phyloP scores from a whole-genome alignment of 2,797 vertebrate genomes.

The Neosilurus mollespiculum region DNA sequence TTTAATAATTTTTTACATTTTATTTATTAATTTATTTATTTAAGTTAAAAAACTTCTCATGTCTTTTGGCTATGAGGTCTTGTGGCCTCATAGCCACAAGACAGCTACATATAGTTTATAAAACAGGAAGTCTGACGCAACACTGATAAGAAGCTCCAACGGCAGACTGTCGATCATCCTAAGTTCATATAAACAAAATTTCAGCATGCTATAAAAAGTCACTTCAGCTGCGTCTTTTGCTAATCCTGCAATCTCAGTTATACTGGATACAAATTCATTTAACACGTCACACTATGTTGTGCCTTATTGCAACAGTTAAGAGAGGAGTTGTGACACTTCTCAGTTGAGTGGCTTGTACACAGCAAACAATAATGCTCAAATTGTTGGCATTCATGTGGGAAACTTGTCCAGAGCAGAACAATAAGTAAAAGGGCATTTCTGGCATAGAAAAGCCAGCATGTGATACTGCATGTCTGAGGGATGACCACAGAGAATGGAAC shows the following conservation, averaged over 20 bases:
- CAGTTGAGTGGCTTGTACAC: background rate
- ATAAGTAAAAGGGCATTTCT: background rate
- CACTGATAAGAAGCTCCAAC: slow-evolving; percentile 34
- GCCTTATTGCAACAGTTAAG: background rate
- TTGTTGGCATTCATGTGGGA: background rate
- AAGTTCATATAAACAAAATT: slow-evolving; percentile 22
- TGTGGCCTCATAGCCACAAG: slow-evolving; percentile 1
- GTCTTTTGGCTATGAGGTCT: no score
- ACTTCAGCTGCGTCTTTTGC: background rate
- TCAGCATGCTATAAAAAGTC: background rate
- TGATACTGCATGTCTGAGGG: background rate
- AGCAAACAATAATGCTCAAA: slow-evolving; percentile 1
- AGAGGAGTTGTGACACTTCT: background rate
- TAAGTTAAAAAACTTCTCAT: background rate
- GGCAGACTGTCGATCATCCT: slow-evolving; percentile 24
- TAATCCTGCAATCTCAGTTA: slow-evolving; percentile 8
- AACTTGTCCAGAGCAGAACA: slow-evolving; percentile 16
- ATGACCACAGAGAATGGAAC: background rate
- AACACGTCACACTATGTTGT: background rate
- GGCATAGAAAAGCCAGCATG: background rate
- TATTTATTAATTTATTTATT: no score
- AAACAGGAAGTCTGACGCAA: slow-evolving; percentile 45
- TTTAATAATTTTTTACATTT: no score
- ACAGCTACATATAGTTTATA: slow-evolving; percentile 21
- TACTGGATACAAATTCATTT: background rate